phyloP scores from a whole-genome alignment of 1,140 invertebrate species.

The Trichonephila clavipes region DNA sequence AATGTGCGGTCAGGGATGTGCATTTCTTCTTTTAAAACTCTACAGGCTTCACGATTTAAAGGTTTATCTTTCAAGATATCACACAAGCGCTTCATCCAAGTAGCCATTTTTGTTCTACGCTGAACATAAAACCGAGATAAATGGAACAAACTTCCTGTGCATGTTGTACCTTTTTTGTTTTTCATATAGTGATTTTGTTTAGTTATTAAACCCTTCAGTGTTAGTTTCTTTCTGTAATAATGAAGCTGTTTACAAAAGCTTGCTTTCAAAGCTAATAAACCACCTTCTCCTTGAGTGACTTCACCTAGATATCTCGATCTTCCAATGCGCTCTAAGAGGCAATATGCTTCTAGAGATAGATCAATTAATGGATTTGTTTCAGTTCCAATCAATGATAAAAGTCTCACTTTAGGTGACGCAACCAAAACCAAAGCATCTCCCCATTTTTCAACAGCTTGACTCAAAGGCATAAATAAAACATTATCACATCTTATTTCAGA shows the following conservation, averaged over 20 bases:
- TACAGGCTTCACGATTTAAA: conserved; percentile 35
- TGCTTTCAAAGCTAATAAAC: conserved; percentile 81
- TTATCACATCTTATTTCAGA: conserved; percentile 78
- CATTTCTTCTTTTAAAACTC: conserved; percentile 56
- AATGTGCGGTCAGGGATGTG: conserved; percentile 63
- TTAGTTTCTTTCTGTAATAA: conserved; percentile 85
- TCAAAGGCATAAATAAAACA: conserved; percentile 80
- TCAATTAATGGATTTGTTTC: conserved; percentile 83
- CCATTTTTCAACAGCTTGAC: conserved; percentile 82
- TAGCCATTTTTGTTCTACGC: conserved; percentile 71
- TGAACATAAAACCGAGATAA: conserved; percentile 76
- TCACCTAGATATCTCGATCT: conserved; percentile 87
- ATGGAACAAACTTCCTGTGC: conserved; percentile 73
- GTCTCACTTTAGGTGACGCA: conserved; percentile 85
- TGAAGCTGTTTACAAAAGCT: conserved; percentile 86
- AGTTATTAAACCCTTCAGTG: conserved; percentile 84
- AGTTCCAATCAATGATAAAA: conserved; percentile 83
- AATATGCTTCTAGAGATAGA: conserved; percentile 85
- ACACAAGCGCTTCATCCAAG: conserved; percentile 66
- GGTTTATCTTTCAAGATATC: conserved; percentile 70
- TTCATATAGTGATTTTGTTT: conserved; percentile 82
- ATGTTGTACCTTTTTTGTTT: conserved; percentile 58
- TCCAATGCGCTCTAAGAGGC: conserved; percentile 89
- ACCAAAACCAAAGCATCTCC: conserved; percentile 87
- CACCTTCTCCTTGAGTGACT: conserved; percentile 85